Conservation (phyloP, 2,113 vertebrate genomes). For the Barbus barbus region DNA sequence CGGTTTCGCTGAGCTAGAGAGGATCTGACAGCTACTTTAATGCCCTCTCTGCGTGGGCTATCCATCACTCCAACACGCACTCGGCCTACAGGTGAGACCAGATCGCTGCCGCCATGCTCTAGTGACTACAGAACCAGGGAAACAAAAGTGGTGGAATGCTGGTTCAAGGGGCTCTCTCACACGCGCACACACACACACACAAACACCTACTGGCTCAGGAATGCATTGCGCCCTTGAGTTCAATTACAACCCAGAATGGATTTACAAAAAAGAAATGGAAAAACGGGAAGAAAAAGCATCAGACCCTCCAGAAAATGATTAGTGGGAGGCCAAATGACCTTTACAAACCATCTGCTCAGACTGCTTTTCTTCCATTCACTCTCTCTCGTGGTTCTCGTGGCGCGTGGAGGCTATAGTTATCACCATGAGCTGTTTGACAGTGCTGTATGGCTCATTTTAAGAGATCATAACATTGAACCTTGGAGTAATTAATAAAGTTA, state of each 20-base stretch:
- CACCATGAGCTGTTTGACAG: background rate
- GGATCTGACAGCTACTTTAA: conserved; percentile 70
- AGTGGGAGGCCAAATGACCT: conserved; percentile 25
- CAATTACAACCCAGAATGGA: conserved; percentile 29
- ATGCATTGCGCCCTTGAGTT: conserved; percentile 35
- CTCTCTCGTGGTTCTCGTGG: background rate
- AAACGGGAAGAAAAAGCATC: conserved; percentile 26
- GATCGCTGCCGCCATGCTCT: conserved; percentile 13
- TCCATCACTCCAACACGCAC: conserved; percentile 63
- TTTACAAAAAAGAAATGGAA: conserved; percentile 40
- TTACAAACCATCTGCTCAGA: conserved; percentile 24
- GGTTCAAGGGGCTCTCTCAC: conserved; percentile 13
- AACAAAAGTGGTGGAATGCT: conserved; percentile 20
- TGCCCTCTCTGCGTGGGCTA: conserved; percentile 62
- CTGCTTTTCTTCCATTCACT: conserved; percentile 4
- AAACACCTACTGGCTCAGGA: conserved; percentile 9
- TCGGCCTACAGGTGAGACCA: conserved; percentile 26
- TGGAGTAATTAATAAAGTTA: conserved; percentile 10
- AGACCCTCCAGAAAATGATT: conserved; percentile 38
- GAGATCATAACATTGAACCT: conserved; percentile 14
- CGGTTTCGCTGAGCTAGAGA: conserved; percentile 65
- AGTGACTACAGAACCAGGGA: conserved; percentile 21
- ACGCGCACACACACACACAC: conserved; percentile 25
- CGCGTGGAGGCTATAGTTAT: background rate
- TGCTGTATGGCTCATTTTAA: conserved; percentile 35